phyloP scores from a whole-genome alignment of 2,888 invertebrate genomes.

The Drosophila koepferae region DNA sequence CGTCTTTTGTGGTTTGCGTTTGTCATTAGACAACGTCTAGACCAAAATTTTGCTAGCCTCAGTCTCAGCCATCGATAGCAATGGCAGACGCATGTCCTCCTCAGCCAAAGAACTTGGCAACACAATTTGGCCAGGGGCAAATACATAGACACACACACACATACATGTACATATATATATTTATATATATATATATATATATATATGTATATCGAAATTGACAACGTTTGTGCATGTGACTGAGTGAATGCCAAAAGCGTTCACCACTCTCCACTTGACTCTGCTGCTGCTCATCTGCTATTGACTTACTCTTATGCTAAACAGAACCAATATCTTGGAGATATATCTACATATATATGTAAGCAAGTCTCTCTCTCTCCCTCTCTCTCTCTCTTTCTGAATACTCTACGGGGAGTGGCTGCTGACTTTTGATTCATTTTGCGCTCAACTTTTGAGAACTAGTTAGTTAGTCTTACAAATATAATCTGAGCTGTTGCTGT shows the following conservation, averaged over 20 bases:
- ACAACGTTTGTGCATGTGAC: slow-evolving; percentile 59
- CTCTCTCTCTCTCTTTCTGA: no score
- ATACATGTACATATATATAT: no score
- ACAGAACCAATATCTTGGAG: slow-evolving; percentile 29
- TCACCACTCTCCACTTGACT: neutral
- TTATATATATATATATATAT: slow-evolving; percentile 7
- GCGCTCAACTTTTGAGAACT: neutral
- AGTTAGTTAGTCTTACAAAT: neutral
- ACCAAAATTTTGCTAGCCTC: slow-evolving; percentile 52
- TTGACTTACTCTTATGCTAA: slow-evolving; percentile 57
- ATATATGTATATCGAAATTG: slow-evolving; percentile 67
- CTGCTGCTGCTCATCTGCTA: neutral
- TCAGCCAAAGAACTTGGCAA: slow-evolving; percentile 49
- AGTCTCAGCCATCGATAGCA: slow-evolving; percentile 58
- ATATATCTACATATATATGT: neutral
- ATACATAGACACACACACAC: slow-evolving; percentile 9
- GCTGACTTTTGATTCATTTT: neutral
- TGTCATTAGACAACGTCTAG: slow-evolving; percentile 76
- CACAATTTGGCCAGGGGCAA: slow-evolving; percentile 61
- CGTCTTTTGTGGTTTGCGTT: slow-evolving; percentile 74
- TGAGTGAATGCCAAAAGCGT: slow-evolving; percentile 54
- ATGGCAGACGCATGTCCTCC: slow-evolving; percentile 38
- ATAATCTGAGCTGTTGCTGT: neutral
- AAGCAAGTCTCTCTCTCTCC: neutral
- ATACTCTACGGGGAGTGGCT: slow-evolving; percentile 17